A percentile compares a stretch with the other conserved stretches of the same genome.
These are phyloP conservation scores for Papilio gigon DNA, from an alignment of 2,888 invertebrate genomes.

Conservation along the genomic window DNA sequence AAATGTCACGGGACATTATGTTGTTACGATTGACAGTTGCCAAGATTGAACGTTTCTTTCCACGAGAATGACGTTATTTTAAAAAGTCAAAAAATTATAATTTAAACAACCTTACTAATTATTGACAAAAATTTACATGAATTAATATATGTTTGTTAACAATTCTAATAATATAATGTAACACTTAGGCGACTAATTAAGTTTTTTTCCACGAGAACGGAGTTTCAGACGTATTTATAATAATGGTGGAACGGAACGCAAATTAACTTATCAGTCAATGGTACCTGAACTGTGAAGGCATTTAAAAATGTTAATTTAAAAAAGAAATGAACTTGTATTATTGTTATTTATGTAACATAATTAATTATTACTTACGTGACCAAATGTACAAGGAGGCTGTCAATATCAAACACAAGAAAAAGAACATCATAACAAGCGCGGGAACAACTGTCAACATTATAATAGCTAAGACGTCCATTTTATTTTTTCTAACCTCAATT, in stretches of 20 bases:
- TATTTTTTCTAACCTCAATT: background rate
- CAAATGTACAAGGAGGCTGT: conserved; percentile 13
- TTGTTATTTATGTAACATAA: background rate
- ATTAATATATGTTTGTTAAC: too few species aligned
- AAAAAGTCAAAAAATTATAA: too few species aligned
- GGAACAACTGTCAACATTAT: conserved; percentile 19
- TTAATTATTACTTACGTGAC: conserved; percentile 30
- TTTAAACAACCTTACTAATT: too few species aligned
- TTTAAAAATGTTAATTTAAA: background rate
- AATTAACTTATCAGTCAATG: background rate
- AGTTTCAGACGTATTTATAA: background rate
- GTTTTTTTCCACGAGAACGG: too few species aligned
- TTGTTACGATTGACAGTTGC: too few species aligned
- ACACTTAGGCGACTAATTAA: too few species aligned
- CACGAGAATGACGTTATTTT: too few species aligned
- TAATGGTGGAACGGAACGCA: conserved; percentile 5
- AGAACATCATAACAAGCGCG: conserved; percentile 22
- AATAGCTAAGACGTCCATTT: background rate
- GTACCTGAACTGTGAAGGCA: background rate
- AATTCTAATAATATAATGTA: too few species aligned
- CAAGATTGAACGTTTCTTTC: too few species aligned
- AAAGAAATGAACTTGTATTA: background rate
- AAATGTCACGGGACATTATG: too few species aligned
- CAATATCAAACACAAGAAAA: conserved; percentile 30
- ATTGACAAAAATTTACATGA: too few species aligned